phyloP scores from a whole-genome alignment of 2,888 invertebrate species.

The Eremobia ochroleuca region DNA sequence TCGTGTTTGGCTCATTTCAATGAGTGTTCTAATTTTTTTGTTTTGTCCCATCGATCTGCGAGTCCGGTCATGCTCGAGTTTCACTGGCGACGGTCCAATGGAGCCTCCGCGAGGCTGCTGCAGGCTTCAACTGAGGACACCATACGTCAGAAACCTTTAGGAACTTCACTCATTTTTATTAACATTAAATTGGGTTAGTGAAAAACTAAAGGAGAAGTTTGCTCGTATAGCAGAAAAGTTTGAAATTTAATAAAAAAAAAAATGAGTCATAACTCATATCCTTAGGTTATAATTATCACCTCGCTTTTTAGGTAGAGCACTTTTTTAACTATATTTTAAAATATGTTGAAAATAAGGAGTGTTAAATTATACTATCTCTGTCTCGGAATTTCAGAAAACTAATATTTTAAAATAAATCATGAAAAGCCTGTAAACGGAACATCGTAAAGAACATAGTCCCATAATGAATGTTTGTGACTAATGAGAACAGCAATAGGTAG shows the following conservation, averaged over 20 bases:
- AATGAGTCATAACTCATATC: neutral
- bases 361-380: neutral
- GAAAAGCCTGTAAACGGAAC: neutral
- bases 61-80: slow-evolving; percentile 70
- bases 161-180: neutral
- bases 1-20: slow-evolving; percentile 65
- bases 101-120: slow-evolving; percentile 60
- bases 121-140: slow-evolving; percentile 54
- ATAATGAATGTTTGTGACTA: slow-evolving; percentile 36
- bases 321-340: neutral
- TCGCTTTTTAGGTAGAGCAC: no score
- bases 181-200: no score
- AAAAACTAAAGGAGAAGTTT: neutral
- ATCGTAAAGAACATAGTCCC: slow-evolving; percentile 5
- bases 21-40: slow-evolving; percentile 68
- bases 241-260: neutral
- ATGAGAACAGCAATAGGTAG: slow-evolving; percentile 15
- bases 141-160: slow-evolving; percentile 29
- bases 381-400: neutral
- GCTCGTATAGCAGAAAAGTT: neutral
- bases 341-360: neutral
- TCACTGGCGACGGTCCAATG: slow-evolving; percentile 72
- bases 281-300: neutral
- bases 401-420: slow-evolving; percentile 10
- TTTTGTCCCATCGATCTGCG: slow-evolving; percentile 67